phyloP scores from a whole-genome alignment of 2,888 invertebrate species.

The Megaustenia siamemsis region DNA sequence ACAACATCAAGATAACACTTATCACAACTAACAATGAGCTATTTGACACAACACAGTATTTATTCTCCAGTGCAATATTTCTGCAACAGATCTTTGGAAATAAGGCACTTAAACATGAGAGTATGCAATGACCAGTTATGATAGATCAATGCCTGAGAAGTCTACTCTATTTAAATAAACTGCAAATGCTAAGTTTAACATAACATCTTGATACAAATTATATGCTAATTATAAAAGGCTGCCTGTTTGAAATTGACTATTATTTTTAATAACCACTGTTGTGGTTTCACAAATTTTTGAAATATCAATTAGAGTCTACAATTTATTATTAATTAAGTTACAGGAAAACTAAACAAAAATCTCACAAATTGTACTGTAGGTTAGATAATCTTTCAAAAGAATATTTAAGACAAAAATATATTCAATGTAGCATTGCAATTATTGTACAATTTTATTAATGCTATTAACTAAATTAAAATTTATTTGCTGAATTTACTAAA shows the following conservation, averaged over 20 bases:
- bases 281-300: no score
- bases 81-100: slow-evolving; percentile 14
- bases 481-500: no score
- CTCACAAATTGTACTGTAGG: no score
- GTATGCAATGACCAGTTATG: neutral
- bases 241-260: neutral
- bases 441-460: no score
- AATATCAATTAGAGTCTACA: no score
- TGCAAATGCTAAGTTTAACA: neutral
- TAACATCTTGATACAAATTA: neutral
- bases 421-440: no score
- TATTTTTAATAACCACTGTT: neutral
- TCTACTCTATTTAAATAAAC: neutral
- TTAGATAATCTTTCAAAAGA: no score
- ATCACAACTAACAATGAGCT: slow-evolving; percentile 18
- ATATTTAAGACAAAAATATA: no score
- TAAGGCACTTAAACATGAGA: slow-evolving; percentile 23
- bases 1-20: slow-evolving; percentile 23
- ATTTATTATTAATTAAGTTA: no score
- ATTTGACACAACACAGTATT: neutral
- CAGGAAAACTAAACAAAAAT: no score
- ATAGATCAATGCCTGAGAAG: neutral
- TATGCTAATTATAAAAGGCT: neutral
- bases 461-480: no score
- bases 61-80: neutral